Conservation (phyloP, 2,888 invertebrate genomes). For the Lasioglossum oenotherae region DNA sequence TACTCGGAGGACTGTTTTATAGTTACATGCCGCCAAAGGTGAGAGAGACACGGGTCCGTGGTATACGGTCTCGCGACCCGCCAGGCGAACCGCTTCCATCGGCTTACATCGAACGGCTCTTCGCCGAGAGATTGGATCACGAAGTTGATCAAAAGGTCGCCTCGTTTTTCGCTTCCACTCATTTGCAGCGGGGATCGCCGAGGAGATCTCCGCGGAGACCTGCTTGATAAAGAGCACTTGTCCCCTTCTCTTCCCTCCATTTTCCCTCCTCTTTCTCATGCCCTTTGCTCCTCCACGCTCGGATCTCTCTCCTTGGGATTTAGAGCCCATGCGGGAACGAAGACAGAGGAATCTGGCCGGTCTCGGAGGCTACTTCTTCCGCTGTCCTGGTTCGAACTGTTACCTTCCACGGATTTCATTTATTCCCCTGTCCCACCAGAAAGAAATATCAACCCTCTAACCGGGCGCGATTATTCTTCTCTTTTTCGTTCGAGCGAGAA, state of each 20-base stretch:
- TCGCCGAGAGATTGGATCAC: constrained; percentile 57
- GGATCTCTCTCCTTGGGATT: neutral
- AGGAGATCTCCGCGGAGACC: constrained; percentile 25
- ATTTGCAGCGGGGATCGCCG: constrained; percentile 41
- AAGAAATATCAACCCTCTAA: constrained; percentile 1
- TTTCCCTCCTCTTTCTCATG: neutral
- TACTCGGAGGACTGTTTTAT: constrained; percentile 52
- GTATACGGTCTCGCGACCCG: neutral
- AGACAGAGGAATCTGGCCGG: neutral
- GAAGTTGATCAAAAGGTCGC: constrained; percentile 53
- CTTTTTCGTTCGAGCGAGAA: neutral
- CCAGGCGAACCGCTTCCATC: constrained; percentile 35
- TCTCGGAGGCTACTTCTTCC: constrained; percentile 6
- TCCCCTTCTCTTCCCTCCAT: neutral
- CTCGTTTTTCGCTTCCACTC: constrained; percentile 50
- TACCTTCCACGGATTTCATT: neutral
- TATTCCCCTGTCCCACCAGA: constrained; percentile 10
- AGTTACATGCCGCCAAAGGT: constrained; percentile 41
- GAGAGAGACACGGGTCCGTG: constrained; percentile 11
- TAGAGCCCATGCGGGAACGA: neutral
- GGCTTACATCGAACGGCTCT: constrained; percentile 54
- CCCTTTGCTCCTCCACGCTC: neutral
- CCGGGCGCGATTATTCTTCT: constrained; percentile 3
- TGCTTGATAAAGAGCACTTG: constrained; percentile 39
- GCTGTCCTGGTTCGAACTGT: constrained; percentile 1